A percentile compares a stretch with the other conserved stretches of the same genome.
These are phyloP conservation scores for Ferdinandea cuprea DNA, from an alignment of 2,888 invertebrate species.

Conservation along the genomic window DNA sequence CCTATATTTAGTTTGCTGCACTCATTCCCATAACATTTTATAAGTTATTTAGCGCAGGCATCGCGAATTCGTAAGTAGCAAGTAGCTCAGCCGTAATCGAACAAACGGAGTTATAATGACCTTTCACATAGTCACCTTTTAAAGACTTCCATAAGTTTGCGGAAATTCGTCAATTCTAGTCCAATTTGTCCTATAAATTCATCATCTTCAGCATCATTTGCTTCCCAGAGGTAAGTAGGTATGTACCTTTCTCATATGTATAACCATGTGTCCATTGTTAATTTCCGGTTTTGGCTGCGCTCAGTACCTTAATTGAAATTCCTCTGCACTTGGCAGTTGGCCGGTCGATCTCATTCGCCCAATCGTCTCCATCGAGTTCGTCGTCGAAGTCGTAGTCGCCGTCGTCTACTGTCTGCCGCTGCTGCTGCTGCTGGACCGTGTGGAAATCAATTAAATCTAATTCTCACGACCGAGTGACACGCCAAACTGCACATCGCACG, in stretches of 20 bases:
- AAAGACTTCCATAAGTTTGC: not conserved
- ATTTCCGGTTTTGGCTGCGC: conserved; percentile 61
- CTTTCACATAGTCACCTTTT: too few relatives aligned
- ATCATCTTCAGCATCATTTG: conserved; percentile 15
- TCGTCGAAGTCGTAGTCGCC: conserved; percentile 64
- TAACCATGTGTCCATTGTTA: conserved; percentile 58
- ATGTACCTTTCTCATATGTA: not conserved
- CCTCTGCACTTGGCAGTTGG: conserved; percentile 51
- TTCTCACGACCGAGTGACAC: conserved; percentile 81
- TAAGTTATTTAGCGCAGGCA: too few relatives aligned
- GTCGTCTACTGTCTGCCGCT: conserved; percentile 30
- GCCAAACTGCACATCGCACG: conserved; percentile 74
- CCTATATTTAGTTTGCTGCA: too few relatives aligned
- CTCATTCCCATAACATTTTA: too few relatives aligned
- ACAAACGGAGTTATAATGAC: too few relatives aligned
- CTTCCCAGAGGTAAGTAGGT: not conserved
- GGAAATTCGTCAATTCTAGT: not conserved
- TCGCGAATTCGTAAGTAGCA: too few relatives aligned
- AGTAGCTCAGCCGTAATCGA: too few relatives aligned
- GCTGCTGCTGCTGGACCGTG: conserved; percentile 77
- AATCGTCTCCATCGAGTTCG: conserved; percentile 70
- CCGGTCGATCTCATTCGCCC: conserved; percentile 77
- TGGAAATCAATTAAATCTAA: conserved; percentile 82
- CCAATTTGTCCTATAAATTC: conserved; percentile 11
- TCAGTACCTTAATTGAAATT: conserved; percentile 65